phyloP scores from a whole-genome alignment of 2,888 invertebrate genomes.

The Antheraea assamensis region DNA sequence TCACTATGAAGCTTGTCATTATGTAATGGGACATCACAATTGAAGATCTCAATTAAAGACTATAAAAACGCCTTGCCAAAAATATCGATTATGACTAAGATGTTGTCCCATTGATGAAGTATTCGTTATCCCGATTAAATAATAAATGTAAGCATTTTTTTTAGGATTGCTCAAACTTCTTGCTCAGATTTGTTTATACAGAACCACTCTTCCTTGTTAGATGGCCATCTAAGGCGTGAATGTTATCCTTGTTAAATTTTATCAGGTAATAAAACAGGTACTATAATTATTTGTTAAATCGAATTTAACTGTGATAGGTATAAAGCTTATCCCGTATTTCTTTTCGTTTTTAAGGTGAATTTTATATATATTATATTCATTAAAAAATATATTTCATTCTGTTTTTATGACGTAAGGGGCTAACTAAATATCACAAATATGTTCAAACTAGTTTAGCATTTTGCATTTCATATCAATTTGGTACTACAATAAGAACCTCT shows the following conservation, averaged over 20 bases:
- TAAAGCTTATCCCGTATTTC: conserved; percentile 37
- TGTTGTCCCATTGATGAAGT: conserved; percentile 10
- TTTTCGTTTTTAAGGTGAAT: conserved; percentile 23
- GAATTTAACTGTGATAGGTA: conserved; percentile 68
- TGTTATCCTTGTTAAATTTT: background rate
- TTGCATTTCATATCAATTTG: background rate
- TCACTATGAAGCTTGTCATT: conserved; percentile 69
- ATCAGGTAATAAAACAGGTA: conserved; percentile 26
- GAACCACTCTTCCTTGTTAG: background rate
- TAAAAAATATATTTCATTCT: background rate
- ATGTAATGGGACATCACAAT: conserved; percentile 57
- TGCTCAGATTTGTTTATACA: conserved; percentile 49
- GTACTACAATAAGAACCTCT: background rate
- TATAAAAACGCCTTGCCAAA: conserved; percentile 74
- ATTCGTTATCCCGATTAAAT: background rate
- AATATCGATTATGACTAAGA: conserved; percentile 34
- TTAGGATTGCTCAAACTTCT: conserved; percentile 51
- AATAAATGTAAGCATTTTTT: conserved; percentile 23
- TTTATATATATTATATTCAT: background rate
- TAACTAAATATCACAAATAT: background rate
- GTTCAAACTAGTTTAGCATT: background rate
- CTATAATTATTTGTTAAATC: conserved; percentile 36
- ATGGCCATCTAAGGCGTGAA: background rate
- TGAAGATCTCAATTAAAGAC: conserved; percentile 73
- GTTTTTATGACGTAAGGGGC: background rate